These are phyloP conservation scores for Glossophaga mutica DNA, from an alignment of 2,797 vertebrate species.

Conservation along the genomic window DNA sequence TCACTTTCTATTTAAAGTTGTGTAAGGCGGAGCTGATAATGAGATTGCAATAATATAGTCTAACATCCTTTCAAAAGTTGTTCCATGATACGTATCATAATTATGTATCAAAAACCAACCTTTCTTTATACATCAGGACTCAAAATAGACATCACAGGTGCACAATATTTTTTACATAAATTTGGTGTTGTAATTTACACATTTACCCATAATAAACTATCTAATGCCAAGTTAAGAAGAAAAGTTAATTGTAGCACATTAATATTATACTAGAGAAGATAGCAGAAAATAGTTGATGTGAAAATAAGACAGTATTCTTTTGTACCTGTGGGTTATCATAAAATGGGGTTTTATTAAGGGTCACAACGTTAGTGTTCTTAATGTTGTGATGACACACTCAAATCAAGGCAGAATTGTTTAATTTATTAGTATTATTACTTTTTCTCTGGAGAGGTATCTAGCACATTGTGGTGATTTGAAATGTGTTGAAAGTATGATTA, in stretches of 20 bases:
- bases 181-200: not conserved
- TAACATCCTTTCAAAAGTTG: not conserved
- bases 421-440: not conserved
- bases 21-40: not conserved
- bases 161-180: not conserved
- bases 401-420: not conserved
- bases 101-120: not conserved
- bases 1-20: not conserved
- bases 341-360: not conserved
- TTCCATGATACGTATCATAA: no score
- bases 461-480: not conserved
- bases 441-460: not conserved
- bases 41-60: not conserved
- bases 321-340: not conserved
- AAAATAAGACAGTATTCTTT: not conserved
- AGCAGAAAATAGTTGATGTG: not conserved
- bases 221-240: not conserved
- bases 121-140: not conserved
- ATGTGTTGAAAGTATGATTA: not conserved
- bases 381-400: not conserved
- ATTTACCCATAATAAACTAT: not conserved
- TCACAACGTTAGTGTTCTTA: not conserved
- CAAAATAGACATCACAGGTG: not conserved
- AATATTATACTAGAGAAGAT: not conserved
- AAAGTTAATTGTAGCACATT: not conserved